Conservation (phyloP, 2,113 vertebrate species). For the Alligator sinensis region DNA sequence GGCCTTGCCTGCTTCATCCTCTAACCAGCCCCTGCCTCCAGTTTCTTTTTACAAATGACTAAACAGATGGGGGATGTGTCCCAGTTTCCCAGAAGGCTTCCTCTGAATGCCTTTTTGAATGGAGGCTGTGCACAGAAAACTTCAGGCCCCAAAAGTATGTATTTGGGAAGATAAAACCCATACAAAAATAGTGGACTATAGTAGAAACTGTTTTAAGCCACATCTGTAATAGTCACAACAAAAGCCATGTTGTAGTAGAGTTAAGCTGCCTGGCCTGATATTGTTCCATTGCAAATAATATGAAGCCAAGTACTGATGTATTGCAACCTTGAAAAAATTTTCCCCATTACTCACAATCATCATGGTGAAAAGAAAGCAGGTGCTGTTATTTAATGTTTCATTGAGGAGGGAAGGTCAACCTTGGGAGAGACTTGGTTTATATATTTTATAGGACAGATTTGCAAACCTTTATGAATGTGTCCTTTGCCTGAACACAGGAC, state of each 20-base stretch:
- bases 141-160: not conserved
- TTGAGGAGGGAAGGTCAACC: not conserved
- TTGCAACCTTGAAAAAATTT: not conserved
- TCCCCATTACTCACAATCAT: not conserved
- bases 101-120: not conserved
- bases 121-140: not conserved
- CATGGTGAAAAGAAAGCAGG: not conserved
- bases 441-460: not conserved
- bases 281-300: not conserved
- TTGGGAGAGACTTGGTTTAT: not conserved
- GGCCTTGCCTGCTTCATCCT: not conserved
- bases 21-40: not conserved
- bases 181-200: not conserved
- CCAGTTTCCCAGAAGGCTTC: not conserved
- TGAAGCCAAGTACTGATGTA: not conserved
- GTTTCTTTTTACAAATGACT: not conserved
- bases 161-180: not conserved
- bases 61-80: not conserved
- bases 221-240: not conserved
- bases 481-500: not conserved
- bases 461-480: not conserved
- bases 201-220: not conserved
- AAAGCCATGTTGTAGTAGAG: fast-evolving
- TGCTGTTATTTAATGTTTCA: not conserved
- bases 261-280: not conserved